Evolutionary conservation across 1,140 invertebrate species (phyloP).

Genomic region (Geopemphigus sp.): DNA sequence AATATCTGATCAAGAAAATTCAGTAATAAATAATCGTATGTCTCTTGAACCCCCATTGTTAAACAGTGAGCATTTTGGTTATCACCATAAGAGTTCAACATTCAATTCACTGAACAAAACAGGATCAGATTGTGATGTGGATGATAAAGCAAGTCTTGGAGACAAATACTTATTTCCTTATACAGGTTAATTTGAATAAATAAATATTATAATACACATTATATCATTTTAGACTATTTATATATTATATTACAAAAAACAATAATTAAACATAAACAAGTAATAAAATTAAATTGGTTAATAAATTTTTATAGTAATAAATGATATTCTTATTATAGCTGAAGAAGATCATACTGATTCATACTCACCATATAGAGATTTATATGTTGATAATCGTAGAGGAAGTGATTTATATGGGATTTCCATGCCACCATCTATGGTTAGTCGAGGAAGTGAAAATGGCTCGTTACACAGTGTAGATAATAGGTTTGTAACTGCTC

Average conservation of each 20-base stretch:
- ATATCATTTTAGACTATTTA: neutral
- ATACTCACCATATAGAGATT: constrained; percentile 40
- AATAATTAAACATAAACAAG: no score
- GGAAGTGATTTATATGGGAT: constrained; percentile 38
- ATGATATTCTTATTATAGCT: constrained; percentile 48
- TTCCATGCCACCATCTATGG: constrained; percentile 29
- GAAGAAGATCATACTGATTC: constrained; percentile 52
- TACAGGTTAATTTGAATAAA: constrained; percentile 55
- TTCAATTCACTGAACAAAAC: constrained; percentile 44
- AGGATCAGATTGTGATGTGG: constrained; percentile 48
- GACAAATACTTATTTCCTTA: constrained; percentile 58
- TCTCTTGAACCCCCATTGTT: constrained; percentile 49
- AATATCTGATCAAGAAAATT: constrained; percentile 52
- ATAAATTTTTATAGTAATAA: no score
- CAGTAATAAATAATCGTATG: constrained; percentile 46
- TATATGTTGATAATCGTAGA: constrained; percentile 35
- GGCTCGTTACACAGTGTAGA: constrained; percentile 38
- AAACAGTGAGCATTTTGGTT: constrained; percentile 36
- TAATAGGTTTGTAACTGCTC: constrained; percentile 43
- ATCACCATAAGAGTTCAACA: constrained; percentile 38
- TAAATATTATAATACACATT: neutral
- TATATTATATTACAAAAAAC: neutral
- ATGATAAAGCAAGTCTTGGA: constrained; percentile 51
- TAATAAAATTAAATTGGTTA: no score
- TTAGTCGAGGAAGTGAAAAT: constrained; percentile 39